Evolutionary conservation across 1,140 invertebrate species (phyloP).

Genomic region (Leptinotarsa texana): DNA sequence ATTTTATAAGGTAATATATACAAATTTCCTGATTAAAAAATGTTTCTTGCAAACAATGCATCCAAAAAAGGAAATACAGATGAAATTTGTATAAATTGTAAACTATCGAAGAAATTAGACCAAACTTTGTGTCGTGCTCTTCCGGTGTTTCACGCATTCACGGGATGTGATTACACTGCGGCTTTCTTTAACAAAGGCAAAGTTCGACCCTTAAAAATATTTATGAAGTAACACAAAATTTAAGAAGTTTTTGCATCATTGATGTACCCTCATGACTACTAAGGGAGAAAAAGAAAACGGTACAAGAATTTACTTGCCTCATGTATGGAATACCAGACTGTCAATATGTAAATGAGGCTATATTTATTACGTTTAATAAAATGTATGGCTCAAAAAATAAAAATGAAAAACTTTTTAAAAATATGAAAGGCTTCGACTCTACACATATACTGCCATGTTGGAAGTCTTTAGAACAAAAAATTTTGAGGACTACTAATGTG

Average conservation of each 20-base stretch:
- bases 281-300: too few relatives aligned
- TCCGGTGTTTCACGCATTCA: too few relatives aligned
- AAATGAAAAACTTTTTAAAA: neutral
- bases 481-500: slow-evolving; percentile 17
- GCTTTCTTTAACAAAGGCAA: too few relatives aligned
- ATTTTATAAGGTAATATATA: slow-evolving; percentile 50
- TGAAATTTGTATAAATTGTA: slow-evolving; percentile 9
- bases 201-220: too few relatives aligned
- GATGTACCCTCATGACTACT: too few relatives aligned
- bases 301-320: too few relatives aligned
- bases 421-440: neutral
- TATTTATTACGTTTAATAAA: neutral
- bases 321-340: too few relatives aligned
- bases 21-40: slow-evolving; percentile 42
- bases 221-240: too few relatives aligned
- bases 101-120: neutral
- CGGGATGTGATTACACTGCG: too few relatives aligned
- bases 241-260: too few relatives aligned
- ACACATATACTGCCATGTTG: slow-evolving; percentile 4
- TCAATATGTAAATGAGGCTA: neutral
- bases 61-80: slow-evolving; percentile 35
- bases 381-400: neutral
- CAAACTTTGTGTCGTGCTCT: neutral
- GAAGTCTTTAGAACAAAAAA: slow-evolving; percentile 8
- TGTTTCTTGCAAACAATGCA: slow-evolving; percentile 41